Evolutionary conservation across 2,113 vertebrate genomes (phyloP).

Genomic region (Scopus umbretta): DNA sequence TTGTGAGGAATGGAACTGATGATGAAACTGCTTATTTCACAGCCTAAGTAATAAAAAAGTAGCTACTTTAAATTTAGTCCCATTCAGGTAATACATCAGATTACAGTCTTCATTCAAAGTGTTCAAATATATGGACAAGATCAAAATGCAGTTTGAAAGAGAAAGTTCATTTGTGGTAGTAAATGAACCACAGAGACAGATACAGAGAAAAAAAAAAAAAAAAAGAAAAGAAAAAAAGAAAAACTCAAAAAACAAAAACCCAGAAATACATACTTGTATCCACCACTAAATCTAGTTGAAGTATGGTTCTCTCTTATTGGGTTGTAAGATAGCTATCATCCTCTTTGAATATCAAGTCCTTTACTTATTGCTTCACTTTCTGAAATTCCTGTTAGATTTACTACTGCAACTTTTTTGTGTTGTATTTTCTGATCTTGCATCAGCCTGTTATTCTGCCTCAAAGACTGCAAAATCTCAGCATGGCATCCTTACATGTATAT

Average conservation of each 20-base stretch:
- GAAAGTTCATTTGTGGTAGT: neutral
- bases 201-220: neutral
- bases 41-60: neutral
- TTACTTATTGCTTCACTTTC: neutral
- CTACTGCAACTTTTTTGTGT: neutral
- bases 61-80: neutral
- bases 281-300: neutral
- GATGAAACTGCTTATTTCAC: neutral
- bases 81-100: neutral
- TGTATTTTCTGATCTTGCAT: neutral
- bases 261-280: neutral
- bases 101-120: neutral
- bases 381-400: neutral
- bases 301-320: neutral
- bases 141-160: neutral
- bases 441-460: neutral
- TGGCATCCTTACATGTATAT: neutral
- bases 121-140: neutral
- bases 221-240: too few species aligned
- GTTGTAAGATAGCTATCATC: neutral
- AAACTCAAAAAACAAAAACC: too few species aligned
- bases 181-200: neutral
- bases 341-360: neutral
- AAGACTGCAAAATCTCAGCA: neutral
- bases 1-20: neutral